These are phyloP conservation scores for Plagiodera versicolora DNA, from an alignment of 2,888 invertebrate genomes.

Conservation along the genomic window DNA sequence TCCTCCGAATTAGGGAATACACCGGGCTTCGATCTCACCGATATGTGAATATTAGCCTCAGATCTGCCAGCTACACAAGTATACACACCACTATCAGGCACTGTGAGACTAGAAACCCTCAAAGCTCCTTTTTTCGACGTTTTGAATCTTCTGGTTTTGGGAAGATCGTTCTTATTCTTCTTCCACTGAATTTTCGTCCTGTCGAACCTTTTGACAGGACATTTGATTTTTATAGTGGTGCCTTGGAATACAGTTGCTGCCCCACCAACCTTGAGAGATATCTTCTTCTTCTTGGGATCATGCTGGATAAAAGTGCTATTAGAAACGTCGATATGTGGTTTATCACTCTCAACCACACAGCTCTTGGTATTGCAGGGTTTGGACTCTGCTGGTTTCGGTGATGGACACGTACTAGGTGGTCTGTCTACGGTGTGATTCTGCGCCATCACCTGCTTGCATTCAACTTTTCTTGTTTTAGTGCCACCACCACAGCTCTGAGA, in stretches of 20 bases:
- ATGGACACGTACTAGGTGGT: conserved; percentile 73
- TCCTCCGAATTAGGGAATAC: conserved; percentile 82
- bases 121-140: conserved; percentile 90
- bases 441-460: conserved; percentile 91
- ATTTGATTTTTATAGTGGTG: conserved; percentile 90
- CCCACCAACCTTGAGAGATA: conserved; percentile 86
- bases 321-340: conserved; percentile 75
- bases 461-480: conserved; percentile 77
- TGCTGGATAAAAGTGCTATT: conserved; percentile 84
- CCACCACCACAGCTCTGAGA: conserved; percentile 93
- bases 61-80: conserved; percentile 84
- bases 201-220: conserved; percentile 84
- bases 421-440: conserved; percentile 87
- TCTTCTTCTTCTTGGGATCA: conserved; percentile 77
- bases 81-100: conserved; percentile 82
- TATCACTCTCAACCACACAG: conserved; percentile 71
- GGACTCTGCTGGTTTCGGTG: conserved; percentile 72
- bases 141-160: conserved; percentile 80
- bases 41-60: conserved; percentile 76
- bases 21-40: conserved; percentile 77
- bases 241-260: conserved; percentile 88
- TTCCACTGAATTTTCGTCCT: conserved; percentile 86
- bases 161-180: conserved; percentile 78
- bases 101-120: conserved; percentile 78
- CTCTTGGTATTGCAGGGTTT: conserved; percentile 85